These are phyloP conservation scores for Sminthurinus aureus DNA, from an alignment of 2,888 invertebrate genomes.

Conservation along the genomic window DNA sequence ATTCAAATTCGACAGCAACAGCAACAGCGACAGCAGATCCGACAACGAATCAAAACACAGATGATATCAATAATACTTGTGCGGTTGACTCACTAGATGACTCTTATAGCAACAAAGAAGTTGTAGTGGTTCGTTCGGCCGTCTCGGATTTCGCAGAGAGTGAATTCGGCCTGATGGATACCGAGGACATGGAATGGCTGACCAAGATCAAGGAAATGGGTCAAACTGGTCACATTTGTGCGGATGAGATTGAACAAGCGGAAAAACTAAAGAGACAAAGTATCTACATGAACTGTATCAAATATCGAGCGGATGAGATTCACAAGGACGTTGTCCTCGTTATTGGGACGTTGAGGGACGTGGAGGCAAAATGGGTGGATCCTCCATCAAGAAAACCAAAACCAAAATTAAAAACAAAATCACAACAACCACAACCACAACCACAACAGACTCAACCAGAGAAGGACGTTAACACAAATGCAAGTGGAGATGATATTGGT, in stretches of 20 bases:
- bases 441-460: too few relatives aligned
- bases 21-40: too few relatives aligned
- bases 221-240: conserved; percentile 29
- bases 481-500: too few relatives aligned
- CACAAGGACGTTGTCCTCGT: conserved; percentile 6
- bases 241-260: conserved; percentile 25
- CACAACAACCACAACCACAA: too few relatives aligned
- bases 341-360: neutral
- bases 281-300: conserved; percentile 24
- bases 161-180: conserved; percentile 16
- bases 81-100: neutral
- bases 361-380: conserved; percentile 12
- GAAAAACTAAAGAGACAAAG: conserved; percentile 29
- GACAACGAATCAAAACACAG: neutral
- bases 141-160: conserved; percentile 30
- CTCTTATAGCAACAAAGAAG: conserved; percentile 16
- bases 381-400: neutral
- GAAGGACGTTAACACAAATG: too few relatives aligned
- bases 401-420: too few relatives aligned
- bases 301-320: conserved; percentile 19
- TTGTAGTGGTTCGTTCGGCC: conserved; percentile 19
- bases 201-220: conserved; percentile 33
- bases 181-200: conserved; percentile 29
- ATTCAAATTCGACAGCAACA: neutral
- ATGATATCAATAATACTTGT: neutral